Base-by-base conservation (phyloP, 2,113 vertebrate genomes). In the Myotis yumanensis region DNA sequence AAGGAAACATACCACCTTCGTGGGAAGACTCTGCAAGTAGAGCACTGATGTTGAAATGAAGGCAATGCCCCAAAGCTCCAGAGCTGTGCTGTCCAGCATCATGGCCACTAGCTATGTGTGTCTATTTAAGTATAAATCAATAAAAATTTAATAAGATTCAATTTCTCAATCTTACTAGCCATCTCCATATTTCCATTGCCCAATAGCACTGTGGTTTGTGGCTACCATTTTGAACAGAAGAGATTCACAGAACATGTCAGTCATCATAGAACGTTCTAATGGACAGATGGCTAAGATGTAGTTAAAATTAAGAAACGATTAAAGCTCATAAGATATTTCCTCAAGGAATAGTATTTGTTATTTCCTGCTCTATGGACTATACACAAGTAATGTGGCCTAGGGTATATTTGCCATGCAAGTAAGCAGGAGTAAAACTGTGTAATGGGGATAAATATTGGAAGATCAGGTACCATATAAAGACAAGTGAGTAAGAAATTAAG, bases 271-370 rank as follows among this genome's bases (percentile, higher is more conserved):
- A 76, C 40, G 51, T 76, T 62, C 68, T 51, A 23, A 79, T 0
- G 15, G 30, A 40, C 43, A 25, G 4, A 25, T 12, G 1, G 48
- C 73, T 85, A 59, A 52, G 66, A 71, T 57, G 15, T 32, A 77
- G 4, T 68, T 69, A 69, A 90, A 90, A 86, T 40, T 54, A 88
- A 52, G 12, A 57, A n/a, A 68, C 23, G n/a, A 80, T 96, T 54
- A 17, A n/a, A 82, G 35, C 30, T 64, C n/a, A 46, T 9, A 59
- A 77, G 37, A 20, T 72, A 75, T 4, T 84, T 25, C 72, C 54
- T 68, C 22, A 79, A 68, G 54, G 37, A 64, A 83, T 48, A 92
- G 64, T 83, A 46, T 46, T 54, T 62, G 62, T 54, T 84, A 80
- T 40, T 69, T 90, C 68, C 90, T 25, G 54, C 7, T 64, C 51